phyloP scores from a whole-genome alignment of 1,140 invertebrate species.

The Drepana arcuata region DNA sequence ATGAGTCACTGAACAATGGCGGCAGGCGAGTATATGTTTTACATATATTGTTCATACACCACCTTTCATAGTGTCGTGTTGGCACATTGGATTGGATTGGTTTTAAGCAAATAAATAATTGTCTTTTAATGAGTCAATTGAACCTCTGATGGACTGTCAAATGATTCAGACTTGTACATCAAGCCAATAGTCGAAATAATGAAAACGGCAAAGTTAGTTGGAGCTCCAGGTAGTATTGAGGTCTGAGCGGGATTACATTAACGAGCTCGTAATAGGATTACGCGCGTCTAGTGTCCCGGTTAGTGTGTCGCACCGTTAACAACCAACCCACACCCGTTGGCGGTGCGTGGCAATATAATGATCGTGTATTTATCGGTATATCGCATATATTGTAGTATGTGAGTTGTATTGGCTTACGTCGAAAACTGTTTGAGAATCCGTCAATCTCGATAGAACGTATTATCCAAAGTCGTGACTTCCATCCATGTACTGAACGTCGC shows the following conservation, averaged over 20 bases:
- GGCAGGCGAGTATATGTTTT: conserved; percentile 2
- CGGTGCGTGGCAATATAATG: conserved; percentile 59
- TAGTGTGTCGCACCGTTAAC: conserved; percentile 38
- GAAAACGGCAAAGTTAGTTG: not conserved
- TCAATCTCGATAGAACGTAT: conserved; percentile 31
- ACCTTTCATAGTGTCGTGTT: conserved; percentile 8
- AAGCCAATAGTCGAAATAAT: not conserved
- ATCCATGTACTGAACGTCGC: conserved; percentile 11
- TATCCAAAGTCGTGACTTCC: conserved; percentile 18
- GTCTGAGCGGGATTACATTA: conserved; percentile 51
- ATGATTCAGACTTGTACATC: not conserved
- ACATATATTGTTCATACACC: not conserved
- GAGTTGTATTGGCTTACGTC: conserved; percentile 8
- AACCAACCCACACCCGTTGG: conserved; percentile 26
- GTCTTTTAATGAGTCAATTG: not conserved
- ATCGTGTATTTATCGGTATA: conserved; percentile 47
- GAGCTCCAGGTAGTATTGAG: conserved; percentile 14
- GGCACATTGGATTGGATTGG: conserved; percentile 14
- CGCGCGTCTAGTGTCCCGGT: conserved; percentile 42
- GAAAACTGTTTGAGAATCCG: conserved; percentile 25
- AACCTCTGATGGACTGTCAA: not conserved
- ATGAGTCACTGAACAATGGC: conserved; percentile 28
- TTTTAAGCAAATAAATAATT: not conserved
- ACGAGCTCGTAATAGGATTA: conserved; percentile 68
- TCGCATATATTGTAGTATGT: conserved; percentile 20